Evolutionary conservation across 2,113 vertebrate genomes (phyloP).

Genomic region (Puntigrus tetrazona): DNA sequence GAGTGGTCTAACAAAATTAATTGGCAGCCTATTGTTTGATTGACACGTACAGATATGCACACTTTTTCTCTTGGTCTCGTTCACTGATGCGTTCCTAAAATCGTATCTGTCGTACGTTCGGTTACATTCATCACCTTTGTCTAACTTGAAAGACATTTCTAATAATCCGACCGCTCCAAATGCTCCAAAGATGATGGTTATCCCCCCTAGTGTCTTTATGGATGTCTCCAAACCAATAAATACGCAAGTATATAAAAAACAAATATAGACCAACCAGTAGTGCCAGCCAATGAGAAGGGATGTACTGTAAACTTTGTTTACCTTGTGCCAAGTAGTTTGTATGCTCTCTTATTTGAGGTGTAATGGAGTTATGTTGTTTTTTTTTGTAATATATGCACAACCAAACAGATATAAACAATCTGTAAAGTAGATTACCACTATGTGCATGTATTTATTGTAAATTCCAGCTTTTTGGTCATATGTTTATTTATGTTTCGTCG

Average conservation of each 20-base stretch:
- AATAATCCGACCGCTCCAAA: not conserved
- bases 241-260: not conserved
- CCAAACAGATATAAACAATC: conserved; percentile 60
- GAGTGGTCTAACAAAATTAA: not conserved
- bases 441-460: conserved; percentile 71
- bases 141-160: not conserved
- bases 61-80: not conserved
- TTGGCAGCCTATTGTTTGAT: not conserved
- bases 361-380: conserved; percentile 24
- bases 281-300: conserved; percentile 27
- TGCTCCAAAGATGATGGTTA: not conserved
- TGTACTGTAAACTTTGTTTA: conserved; percentile 50
- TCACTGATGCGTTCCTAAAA: not conserved
- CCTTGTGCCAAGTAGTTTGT: conserved; percentile 71
- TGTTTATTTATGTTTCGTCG: conserved; percentile 26
- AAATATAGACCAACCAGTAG: conserved; percentile 4
- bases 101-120: not conserved
- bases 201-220: not conserved
- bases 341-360: conserved; percentile 5
- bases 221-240: not conserved
- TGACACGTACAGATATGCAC: not conserved
- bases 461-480: conserved; percentile 41
- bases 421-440: conserved; percentile 59
- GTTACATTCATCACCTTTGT: not conserved
- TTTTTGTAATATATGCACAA: conserved; percentile 34